Evolutionary conservation across 2,797 vertebrate genomes (phyloP), one percentile per base, ranked within the genome.

Genomic region (Sebastes trivittatus): DNA sequence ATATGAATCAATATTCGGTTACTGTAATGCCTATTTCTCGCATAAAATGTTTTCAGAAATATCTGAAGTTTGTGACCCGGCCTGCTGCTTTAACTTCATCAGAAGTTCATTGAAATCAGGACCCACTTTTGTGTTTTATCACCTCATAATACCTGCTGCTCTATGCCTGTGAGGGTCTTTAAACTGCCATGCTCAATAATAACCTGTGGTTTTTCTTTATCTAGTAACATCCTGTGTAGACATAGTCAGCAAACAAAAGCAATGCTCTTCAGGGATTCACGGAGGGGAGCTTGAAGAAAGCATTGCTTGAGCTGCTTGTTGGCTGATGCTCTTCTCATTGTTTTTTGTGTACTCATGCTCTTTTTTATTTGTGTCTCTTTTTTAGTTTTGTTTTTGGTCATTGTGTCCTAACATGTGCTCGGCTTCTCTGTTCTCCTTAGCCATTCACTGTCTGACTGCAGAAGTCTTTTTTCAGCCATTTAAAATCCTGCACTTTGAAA

Each of bases 371-470:
- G 77, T 86, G 54, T 75, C 32, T 82, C 38, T 77, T 73, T 81
- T 72, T 8, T 67, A 22, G 58, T 76, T 78, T 88, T 61, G 14
- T 83, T 87, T 91, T 80, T 69, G 63, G 82, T 93, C 93, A 88
- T 93, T 91, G 79, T 94, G 92, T 94, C 94, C 94, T 96, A 96
- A 95, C 90, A 89, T 95, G 89, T 95, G 95, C 95, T 95, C 68
- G 95, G 95, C 95, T 93, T 96, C 93, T 96, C 94, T 95, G 94
- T 95, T 91, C 92, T 96, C 94, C 93, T 89, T 95, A 96, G 95
- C 95, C 94, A 95, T 95, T 96, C 96, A 95, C 94, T 96, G 94
- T 96, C 94, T 96, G 95, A 96, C 93, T 88, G 94, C 96, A 94
- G 95, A 95, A 92, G 94, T 95, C 86, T 95, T 95, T 95, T 95